Base-by-base conservation (phyloP, 2,113 vertebrate genomes). In the Nanger granti region DNA sequence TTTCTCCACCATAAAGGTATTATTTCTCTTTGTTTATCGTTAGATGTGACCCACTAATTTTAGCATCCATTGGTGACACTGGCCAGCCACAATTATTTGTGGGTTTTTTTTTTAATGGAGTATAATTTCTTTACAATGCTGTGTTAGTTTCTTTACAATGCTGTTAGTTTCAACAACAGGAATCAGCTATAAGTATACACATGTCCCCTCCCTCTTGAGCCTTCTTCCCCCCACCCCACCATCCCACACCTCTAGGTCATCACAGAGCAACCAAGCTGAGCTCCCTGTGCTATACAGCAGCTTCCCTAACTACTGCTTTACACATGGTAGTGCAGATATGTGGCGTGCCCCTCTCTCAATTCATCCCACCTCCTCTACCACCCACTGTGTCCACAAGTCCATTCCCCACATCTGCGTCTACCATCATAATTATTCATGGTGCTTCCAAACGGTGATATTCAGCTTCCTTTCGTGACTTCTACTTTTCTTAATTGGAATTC, bases 401-500 rank as follows among this genome's bases (percentile, higher is more conserved):
- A 44, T 76, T 26, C 73, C 41, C 73, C 41, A 13, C 0, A 5
- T 76, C 37, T 44, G 37, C 0, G 3, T 76, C 73, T 76, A 29
- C 60, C 80, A 31, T 12, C 49, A 87, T 41, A 89, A 18, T 83
- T 96, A 85, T 37, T 93, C 60, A 29, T 7, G 29, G 24, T n/a
- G 3, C 52, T 96, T 93, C 15, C 69, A 87, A 92, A 90, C 24
- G n/a, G 57, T 87, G 7, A 64, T 69, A n/a, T 52, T 66, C 66
- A 89, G 34, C 31, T 82, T 86, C 20, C 6, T 60, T 41, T 47
- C 37, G 22, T 44, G 82, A 89, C 29, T 52, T 89, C 59, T 59
- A 76, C 17, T 84, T 83, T 55, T 86, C 54, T 89, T 86, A 31
- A 76, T 91, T 62, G 9, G 7, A 95, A 93, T 60, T 86, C 29